Conservation (phyloP, 2,113 vertebrate genomes). For the Corapipo altera region DNA sequence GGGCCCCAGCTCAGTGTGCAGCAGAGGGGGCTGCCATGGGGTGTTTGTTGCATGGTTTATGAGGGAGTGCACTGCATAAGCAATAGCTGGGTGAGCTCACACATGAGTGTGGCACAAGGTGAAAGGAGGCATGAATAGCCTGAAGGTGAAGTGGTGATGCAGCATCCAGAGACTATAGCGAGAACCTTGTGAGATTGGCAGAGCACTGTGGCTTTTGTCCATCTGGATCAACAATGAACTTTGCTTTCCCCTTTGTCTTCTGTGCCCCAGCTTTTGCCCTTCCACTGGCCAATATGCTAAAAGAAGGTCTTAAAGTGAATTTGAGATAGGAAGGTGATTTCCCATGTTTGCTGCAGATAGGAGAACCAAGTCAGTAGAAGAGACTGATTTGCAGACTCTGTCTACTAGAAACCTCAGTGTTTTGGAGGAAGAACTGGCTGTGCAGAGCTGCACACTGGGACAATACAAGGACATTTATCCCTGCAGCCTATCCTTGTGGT, state of each 20-base stretch:
- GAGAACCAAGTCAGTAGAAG: neutral
- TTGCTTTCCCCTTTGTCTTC: neutral
- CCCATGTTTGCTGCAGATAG: neutral
- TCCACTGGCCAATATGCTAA: neutral
- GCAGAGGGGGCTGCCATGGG: neutral
- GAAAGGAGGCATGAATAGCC: neutral
- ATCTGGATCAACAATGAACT: neutral
- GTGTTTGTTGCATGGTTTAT: neutral
- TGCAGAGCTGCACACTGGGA: neutral
- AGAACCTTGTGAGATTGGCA: neutral
- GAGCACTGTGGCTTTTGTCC: neutral
- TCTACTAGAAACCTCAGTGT: neutral
- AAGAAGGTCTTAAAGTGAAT: neutral
- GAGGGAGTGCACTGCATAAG: neutral
- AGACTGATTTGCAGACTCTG: neutral
- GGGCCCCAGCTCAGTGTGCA: neutral
- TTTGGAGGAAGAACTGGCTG: neutral
- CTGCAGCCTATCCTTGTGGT: neutral
- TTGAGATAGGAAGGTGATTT: neutral
- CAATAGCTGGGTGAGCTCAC: neutral
- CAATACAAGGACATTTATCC: neutral
- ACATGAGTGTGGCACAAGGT: neutral
- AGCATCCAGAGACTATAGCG: neutral
- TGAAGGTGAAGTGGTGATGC: neutral
- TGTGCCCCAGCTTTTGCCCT: neutral